These are phyloP conservation scores for Manis crassicaudata DNA, from an alignment of 2,797 vertebrate genomes.

Conservation along the genomic window DNA sequence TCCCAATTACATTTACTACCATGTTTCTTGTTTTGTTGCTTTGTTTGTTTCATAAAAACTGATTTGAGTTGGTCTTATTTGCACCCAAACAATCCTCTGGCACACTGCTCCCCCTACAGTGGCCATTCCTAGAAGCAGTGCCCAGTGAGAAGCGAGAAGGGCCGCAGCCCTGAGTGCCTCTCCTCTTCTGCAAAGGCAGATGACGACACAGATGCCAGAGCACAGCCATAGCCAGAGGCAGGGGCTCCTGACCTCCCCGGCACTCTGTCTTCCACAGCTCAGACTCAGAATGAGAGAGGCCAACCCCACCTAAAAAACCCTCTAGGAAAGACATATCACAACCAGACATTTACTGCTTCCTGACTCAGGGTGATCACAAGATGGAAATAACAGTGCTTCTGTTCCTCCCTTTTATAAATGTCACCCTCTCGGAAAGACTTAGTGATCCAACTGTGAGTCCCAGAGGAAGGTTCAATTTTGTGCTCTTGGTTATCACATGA, in stretches of 20 bases:
- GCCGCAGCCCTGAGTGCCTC: not conserved
- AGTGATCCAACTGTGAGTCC: not conserved
- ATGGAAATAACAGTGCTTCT: not conserved
- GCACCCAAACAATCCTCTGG: not conserved
- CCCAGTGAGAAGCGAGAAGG: not conserved
- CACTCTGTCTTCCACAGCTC: not conserved
- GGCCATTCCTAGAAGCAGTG: not conserved
- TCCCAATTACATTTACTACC: not conserved
- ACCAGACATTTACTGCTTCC: not conserved
- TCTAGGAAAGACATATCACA: not conserved
- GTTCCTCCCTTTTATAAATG: not conserved
- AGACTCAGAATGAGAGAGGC: not conserved
- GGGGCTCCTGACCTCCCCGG: rapidly evolving
- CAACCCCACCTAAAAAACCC: not conserved
- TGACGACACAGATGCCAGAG: not conserved
- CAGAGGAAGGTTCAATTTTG: not conserved
- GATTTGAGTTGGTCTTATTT: not conserved
- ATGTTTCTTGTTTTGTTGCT: not conserved
- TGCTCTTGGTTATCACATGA: not conserved
- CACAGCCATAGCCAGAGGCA: not conserved
- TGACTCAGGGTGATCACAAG: not conserved
- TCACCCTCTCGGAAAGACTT: not conserved
- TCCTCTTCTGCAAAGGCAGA: not conserved
- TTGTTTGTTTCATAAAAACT: not conserved
- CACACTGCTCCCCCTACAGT: rapidly evolving